Percentiles rank a stretch among this genome's conserved stretches.
Evolutionary conservation across 2,888 invertebrate species (phyloP).

Genomic region (Agonopterix heracliana): DNA sequence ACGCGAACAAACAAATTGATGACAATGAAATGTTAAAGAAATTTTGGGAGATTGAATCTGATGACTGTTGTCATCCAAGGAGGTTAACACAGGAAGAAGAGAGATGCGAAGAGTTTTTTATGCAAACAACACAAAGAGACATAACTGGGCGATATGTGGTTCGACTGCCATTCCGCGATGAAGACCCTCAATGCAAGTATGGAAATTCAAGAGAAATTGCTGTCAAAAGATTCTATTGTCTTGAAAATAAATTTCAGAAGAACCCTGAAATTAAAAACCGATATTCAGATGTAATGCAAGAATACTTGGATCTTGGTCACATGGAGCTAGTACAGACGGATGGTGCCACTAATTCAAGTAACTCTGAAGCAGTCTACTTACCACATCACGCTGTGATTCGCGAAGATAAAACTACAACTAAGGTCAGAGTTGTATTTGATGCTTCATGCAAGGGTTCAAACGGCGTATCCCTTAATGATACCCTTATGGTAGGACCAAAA

Average conservation of each 20-base stretch:
- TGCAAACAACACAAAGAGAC: conserved; percentile 1
- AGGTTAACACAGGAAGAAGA: conserved; percentile 2
- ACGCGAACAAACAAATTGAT: background rate
- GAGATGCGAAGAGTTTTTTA: conserved; percentile 1
- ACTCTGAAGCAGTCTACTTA: conserved; percentile 6
- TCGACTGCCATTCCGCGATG: conserved; percentile 3
- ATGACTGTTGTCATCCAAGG: conserved; percentile 7
- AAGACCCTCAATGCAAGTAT: conserved; percentile 3
- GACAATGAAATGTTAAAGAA: conserved; percentile 6
- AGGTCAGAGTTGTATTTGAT: conserved; percentile 19
- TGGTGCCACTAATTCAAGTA: too few species aligned
- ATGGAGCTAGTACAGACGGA: conserved; percentile 2
- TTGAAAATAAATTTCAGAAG: conserved; percentile 7
- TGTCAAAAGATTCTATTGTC: conserved; percentile 1
- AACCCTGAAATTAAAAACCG: conserved; percentile 1
- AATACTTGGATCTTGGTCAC: conserved; percentile 8
- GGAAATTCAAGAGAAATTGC: conserved; percentile 4
- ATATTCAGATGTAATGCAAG: conserved; percentile 8
- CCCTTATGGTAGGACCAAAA: conserved; percentile 12
- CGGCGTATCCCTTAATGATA: conserved; percentile 13
- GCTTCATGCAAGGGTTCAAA: conserved; percentile 9
- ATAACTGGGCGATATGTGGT: conserved; percentile 11
- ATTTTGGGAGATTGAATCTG: conserved; percentile 14
- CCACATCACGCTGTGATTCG: conserved; percentile 19
- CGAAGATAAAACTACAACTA: conserved; percentile 12